These are phyloP conservation scores for Luscinia megarhynchos DNA, from an alignment of 2,797 vertebrate species.

Conservation along the genomic window DNA sequence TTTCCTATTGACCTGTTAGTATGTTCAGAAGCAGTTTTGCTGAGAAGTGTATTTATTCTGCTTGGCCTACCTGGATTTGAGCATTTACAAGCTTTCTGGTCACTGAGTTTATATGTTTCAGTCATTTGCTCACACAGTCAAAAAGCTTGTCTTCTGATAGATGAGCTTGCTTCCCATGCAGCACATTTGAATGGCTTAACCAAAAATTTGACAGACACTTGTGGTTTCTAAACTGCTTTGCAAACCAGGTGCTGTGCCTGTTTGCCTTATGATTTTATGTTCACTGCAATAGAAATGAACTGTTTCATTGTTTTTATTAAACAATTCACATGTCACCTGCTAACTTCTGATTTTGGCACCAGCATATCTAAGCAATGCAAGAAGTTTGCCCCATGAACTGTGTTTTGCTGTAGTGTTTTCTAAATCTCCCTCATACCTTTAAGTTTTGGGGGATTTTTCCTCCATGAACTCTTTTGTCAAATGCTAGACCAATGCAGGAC, in stretches of 20 bases:
- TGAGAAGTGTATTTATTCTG: background rate
- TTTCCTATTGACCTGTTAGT: background rate
- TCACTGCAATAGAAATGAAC: background rate
- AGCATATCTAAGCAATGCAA: background rate
- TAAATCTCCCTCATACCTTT: background rate
- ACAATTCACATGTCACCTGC: background rate
- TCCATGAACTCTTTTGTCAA: background rate
- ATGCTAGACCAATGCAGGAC: background rate
- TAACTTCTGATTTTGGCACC: background rate
- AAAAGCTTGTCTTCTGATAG: rapidly evolving
- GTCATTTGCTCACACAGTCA: background rate
- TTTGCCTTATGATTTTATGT: background rate
- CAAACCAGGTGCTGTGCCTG: background rate
- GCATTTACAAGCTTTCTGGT: background rate
- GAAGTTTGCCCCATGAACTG: background rate
- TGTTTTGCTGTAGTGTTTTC: background rate
- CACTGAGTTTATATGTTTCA: background rate
- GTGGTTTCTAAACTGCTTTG: background rate
- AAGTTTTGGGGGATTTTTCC: background rate
- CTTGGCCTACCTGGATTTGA: background rate
- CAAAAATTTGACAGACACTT: background rate
- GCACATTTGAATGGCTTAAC: background rate
- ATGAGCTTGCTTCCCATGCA: background rate
- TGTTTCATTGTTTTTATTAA: background rate
- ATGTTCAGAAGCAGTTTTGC: background rate